Conservation (phyloP, 2,797 vertebrate genomes). For the Lerista edwardsae region DNA sequence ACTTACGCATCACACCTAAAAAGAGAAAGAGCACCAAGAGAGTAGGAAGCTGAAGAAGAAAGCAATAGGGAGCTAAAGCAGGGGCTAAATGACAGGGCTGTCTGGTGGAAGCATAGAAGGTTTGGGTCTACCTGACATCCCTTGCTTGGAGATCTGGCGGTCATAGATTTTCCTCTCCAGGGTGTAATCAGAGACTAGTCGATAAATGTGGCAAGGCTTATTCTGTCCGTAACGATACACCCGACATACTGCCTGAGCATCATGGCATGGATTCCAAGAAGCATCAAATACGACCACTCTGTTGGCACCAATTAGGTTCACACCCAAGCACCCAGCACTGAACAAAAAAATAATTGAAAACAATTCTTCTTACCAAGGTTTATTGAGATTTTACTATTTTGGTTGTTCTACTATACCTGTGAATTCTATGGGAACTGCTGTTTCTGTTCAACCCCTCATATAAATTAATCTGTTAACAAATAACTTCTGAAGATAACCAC, state of each 20-base stretch:
- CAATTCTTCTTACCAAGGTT: not conserved
- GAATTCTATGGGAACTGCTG: not conserved
- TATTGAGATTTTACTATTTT: constrained; percentile 15
- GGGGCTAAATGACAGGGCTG: not conserved
- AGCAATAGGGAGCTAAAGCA: not conserved
- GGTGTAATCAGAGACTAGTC: constrained; percentile 96
- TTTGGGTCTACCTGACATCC: constrained; percentile 90
- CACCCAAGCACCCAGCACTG: constrained; percentile 96
- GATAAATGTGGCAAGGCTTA: constrained; percentile 96
- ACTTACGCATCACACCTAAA: constrained; percentile 1
- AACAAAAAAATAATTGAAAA: constrained; percentile 51
- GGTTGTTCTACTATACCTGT: not conserved
- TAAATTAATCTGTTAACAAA: not conserved
- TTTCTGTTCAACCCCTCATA: not conserved
- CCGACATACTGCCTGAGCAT: constrained; percentile 95
- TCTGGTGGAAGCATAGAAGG: not conserved
- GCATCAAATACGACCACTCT: constrained; percentile 97
- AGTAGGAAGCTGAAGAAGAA: not conserved
- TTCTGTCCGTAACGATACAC: constrained; percentile 97
- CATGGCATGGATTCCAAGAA: constrained; percentile 98
- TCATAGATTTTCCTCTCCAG: constrained; percentile 99
- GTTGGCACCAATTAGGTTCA: constrained; percentile 97
- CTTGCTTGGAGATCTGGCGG: constrained; percentile 97
- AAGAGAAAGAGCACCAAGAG: not conserved
- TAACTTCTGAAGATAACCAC: not conserved